Percentiles rank a stretch among this genome's conserved stretches.
Conservation (phyloP, 2,888 invertebrate genomes). For the Julus scanicus region DNA sequence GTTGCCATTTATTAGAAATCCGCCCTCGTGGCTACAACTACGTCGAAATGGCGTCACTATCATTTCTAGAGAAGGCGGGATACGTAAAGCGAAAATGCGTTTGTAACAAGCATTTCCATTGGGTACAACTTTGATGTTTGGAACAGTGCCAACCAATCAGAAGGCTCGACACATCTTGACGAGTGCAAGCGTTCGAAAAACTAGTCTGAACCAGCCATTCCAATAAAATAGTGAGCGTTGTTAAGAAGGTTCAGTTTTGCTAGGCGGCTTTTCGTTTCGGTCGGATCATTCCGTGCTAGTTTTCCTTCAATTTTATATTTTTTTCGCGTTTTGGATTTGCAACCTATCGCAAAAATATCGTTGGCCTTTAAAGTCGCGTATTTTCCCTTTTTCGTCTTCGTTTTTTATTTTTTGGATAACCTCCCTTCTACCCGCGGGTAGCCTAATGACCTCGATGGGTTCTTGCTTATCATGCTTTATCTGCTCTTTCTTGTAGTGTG, state of each 20-base stretch:
- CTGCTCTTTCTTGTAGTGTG: constrained; percentile 57
- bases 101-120: not conserved
- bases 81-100: not conserved
- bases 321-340: not conserved
- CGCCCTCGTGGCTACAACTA: constrained; percentile 20
- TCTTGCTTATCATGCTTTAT: constrained; percentile 57
- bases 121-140: not conserved
- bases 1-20: not conserved
- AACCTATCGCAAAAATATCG: not conserved
- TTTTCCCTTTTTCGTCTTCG: not conserved
- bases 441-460: constrained; percentile 57
- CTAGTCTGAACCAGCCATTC: constrained; percentile 35
- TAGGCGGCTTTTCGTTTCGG: not conserved
- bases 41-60: not conserved
- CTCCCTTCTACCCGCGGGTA: constrained; percentile 56
- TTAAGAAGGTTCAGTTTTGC: not conserved
- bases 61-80: not conserved
- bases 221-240: not conserved
- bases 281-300: constrained; percentile 37
- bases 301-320: constrained; percentile 9
- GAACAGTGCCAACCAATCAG: not conserved
- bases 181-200: not conserved
- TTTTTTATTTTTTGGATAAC: constrained; percentile 52
- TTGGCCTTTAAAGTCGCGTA: constrained; percentile 29
- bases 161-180: not conserved